Evolutionary conservation across 1,140 invertebrate genomes (phyloP).

Genomic region (Formica exsecta): DNA sequence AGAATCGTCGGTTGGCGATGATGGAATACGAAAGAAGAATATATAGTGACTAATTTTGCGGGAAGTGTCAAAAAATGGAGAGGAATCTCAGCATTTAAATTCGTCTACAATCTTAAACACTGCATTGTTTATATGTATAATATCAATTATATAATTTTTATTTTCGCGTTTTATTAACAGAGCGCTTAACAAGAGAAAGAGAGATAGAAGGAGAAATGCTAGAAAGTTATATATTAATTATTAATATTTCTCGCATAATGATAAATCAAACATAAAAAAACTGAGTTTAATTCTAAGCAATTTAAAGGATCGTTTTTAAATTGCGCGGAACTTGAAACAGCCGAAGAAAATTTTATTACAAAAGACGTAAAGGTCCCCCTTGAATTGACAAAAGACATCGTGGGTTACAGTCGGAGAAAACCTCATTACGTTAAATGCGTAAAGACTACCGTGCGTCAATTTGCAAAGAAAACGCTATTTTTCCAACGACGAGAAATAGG

Average conservation of each 20-base stretch:
- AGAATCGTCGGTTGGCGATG: conserved; percentile 4
- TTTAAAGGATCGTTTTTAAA: neutral
- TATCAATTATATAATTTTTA: neutral
- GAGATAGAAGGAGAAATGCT: too few species aligned
- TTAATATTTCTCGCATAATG: too few species aligned
- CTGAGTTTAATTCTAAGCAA: too few species aligned
- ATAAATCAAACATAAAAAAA: too few species aligned
- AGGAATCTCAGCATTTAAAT: neutral
- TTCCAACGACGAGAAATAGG: neutral
- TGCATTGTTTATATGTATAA: neutral
- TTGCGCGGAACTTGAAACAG: neutral
- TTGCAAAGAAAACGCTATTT: conserved; percentile 14
- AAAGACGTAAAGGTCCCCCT: neutral
- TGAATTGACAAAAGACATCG: neutral
- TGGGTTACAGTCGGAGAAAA: neutral
- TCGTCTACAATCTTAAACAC: neutral
- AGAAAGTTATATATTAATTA: too few species aligned
- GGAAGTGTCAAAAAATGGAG: neutral
- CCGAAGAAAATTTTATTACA: neutral
- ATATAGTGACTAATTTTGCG: conserved; percentile 7
- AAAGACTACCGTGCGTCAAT: neutral
- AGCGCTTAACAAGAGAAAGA: too few species aligned
- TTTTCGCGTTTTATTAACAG: too few species aligned
- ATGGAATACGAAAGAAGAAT: conserved; percentile 8
- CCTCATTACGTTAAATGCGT: neutral